phyloP scores from a whole-genome alignment of 92 coral and sea anemone genomes.

The Actinernus sp. region DNA sequence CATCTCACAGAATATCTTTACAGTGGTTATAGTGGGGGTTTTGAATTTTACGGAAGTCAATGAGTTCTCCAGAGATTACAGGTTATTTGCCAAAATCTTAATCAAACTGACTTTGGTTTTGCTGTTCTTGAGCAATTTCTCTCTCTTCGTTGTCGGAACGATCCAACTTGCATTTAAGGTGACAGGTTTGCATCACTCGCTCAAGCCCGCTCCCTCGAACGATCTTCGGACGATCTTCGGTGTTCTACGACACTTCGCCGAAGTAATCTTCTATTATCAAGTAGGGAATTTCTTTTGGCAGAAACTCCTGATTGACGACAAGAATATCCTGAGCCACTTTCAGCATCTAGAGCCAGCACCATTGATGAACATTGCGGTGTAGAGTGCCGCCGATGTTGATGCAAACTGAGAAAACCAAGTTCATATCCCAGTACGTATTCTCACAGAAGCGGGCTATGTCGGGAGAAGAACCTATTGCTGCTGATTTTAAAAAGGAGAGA shows the following conservation, averaged over 20 bases:
- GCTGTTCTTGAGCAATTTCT: slow-evolving; percentile 21
- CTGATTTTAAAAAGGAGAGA: too few relatives aligned
- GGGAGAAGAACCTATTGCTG: too few relatives aligned
- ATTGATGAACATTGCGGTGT: neutral
- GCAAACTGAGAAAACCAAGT: too few relatives aligned
- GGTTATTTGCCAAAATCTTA: neutral
- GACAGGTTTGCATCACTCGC: slow-evolving; percentile 38
- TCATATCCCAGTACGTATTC: too few relatives aligned
- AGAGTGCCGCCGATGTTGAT: too few relatives aligned
- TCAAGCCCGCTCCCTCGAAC: slow-evolving; percentile 15
- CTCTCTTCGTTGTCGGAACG: slow-evolving; percentile 38
- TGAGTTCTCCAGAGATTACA: neutral
- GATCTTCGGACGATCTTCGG: slow-evolving; percentile 40
- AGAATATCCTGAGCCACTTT: neutral
- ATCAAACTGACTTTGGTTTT: slow-evolving; percentile 21
- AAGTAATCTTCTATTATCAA: slow-evolving; percentile 19
- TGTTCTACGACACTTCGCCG: slow-evolving; percentile 44
- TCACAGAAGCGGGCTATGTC: too few relatives aligned
- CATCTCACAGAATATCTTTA: slow-evolving; percentile 19
- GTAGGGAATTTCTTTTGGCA: neutral
- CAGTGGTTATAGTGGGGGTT: slow-evolving; percentile 22
- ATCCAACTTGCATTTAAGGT: slow-evolving; percentile 63
- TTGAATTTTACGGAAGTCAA: slow-evolving; percentile 48
- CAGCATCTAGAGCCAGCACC: neutral
- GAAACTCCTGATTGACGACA: neutral